phyloP scores from a whole-genome alignment of 2,113 vertebrate genomes.

The Heliornis fulica region DNA sequence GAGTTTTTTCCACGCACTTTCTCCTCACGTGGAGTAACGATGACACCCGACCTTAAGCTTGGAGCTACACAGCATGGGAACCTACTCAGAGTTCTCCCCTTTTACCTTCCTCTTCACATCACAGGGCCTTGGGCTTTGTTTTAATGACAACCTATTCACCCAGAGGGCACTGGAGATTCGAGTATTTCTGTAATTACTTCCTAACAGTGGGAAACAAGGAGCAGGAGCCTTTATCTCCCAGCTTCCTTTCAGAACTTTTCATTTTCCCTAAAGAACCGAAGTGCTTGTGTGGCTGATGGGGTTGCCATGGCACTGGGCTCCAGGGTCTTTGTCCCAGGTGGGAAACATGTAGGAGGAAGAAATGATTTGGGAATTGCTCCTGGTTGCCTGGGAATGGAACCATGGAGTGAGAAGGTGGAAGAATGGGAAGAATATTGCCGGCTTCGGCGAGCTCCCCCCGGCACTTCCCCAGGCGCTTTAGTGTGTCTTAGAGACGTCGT shows the following conservation, averaged over 20 bases:
- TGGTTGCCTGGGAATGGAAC: conserved; percentile 82
- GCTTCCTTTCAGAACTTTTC: conserved; percentile 76
- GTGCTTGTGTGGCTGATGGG: conserved; percentile 64
- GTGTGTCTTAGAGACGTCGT: neutral
- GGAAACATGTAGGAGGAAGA: conserved; percentile 74
- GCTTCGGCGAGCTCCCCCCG: conserved; percentile 20
- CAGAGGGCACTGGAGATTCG: conserved; percentile 52
- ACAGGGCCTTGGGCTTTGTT: neutral
- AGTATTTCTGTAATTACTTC: conserved; percentile 79
- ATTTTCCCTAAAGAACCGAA: conserved; percentile 66
- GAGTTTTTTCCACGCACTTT: neutral
- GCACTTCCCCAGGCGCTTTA: neutral
- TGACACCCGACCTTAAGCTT: neutral
- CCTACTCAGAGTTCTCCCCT: neutral
- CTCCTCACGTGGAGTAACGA: neutral
- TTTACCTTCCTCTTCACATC: conserved; percentile 3
- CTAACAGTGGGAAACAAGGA: conserved; percentile 70
- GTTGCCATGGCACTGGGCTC: conserved; percentile 78
- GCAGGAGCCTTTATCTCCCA: conserved; percentile 70
- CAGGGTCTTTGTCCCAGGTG: conserved; percentile 84
- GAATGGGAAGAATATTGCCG: conserved; percentile 63
- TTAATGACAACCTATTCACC: conserved; percentile 54
- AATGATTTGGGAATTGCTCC: conserved; percentile 78
- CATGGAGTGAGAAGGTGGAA: conserved; percentile 51
- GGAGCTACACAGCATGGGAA: neutral